phyloP scores from a whole-genome alignment of 1,140 invertebrate species.

The Magallana angulata region DNA sequence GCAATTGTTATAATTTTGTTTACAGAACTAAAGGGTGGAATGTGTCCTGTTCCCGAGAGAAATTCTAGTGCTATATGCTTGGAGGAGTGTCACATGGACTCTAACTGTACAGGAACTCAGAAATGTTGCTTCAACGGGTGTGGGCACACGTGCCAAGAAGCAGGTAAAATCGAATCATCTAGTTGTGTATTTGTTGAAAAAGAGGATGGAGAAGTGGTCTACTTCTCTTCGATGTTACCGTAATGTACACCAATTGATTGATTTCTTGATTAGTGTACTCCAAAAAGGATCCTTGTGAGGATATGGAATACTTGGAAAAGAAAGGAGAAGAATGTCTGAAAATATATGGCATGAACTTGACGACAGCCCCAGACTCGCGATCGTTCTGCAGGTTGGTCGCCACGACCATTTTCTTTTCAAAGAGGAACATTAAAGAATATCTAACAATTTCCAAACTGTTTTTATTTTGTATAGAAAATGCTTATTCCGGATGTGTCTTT shows the following conservation, averaged over 20 bases:
- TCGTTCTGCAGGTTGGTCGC: neutral
- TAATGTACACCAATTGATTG: neutral
- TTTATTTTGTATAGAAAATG: too few relatives aligned
- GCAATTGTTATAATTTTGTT: neutral
- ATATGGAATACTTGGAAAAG: neutral
- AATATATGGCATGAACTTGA: neutral
- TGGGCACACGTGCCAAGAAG: conserved; percentile 47
- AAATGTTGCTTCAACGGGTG: conserved; percentile 50
- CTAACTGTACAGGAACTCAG: conserved; percentile 34
- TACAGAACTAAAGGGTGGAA: neutral
- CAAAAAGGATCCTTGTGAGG: neutral
- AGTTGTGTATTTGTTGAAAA: too few relatives aligned
- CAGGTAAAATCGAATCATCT: neutral
- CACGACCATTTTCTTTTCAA: neutral
- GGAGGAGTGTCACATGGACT: conserved; percentile 31
- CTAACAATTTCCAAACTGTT: neutral
- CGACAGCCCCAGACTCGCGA: neutral
- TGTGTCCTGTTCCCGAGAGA: conserved; percentile 6
- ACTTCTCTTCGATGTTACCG: neutral
- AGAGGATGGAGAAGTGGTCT: too few relatives aligned
- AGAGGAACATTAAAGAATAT: neutral
- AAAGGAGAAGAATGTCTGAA: neutral
- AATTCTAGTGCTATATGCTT: conserved; percentile 10
- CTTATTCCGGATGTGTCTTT: neutral
- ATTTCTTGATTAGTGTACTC: neutral